Evolutionary conservation across 2,888 invertebrate species (phyloP).

Genomic region (Nasonovia ribisnigri): DNA sequence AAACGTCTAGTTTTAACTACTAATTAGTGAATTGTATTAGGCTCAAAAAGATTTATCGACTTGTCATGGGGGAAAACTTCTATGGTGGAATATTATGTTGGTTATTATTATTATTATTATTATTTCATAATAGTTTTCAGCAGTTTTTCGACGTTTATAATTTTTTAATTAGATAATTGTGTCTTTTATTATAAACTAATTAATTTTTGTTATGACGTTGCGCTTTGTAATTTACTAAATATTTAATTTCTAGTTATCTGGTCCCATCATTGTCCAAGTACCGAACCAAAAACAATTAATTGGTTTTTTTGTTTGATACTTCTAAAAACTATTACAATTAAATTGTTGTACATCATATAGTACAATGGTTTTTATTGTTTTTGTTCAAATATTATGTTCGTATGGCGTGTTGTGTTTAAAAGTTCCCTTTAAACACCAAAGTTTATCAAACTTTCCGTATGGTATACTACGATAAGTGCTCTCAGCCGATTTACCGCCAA

Average conservation of each 20-base stretch:
- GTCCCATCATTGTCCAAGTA: background rate
- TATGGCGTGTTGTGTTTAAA: background rate
- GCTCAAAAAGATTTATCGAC: background rate
- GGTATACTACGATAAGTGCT: background rate
- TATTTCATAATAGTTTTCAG: background rate
- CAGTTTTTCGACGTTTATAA: background rate
- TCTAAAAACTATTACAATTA: background rate
- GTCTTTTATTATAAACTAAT: background rate
- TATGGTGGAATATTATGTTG: background rate
- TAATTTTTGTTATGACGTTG: background rate
- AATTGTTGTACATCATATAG: background rate
- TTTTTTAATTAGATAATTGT: background rate
- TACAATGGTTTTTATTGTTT: background rate
- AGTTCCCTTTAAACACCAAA: background rate
- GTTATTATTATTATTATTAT: background rate
- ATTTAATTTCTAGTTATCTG: background rate
- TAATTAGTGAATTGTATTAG: conserved; percentile 8
- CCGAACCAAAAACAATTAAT: background rate
- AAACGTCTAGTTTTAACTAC: background rate
- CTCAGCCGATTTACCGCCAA: background rate
- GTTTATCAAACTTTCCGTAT: background rate
- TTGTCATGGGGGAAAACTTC: background rate
- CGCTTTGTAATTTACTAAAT: background rate
- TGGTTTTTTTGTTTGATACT: background rate
- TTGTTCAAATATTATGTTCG: background rate